These are phyloP conservation scores for Thymelicus sylvestris DNA, from an alignment of 2,888 invertebrate genomes.

Conservation along the genomic window DNA sequence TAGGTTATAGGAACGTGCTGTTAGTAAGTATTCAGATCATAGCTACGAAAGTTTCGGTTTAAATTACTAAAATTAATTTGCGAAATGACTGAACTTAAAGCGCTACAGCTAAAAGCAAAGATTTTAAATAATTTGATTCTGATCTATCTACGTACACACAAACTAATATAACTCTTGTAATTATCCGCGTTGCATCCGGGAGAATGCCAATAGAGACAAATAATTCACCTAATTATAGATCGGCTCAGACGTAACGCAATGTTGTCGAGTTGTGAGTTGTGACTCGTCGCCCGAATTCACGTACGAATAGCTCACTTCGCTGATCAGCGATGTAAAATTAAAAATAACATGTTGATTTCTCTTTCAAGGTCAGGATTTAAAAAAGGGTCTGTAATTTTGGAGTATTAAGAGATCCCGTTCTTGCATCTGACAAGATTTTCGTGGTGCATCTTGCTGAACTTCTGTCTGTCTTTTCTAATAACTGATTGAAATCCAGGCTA, in stretches of 20 bases:
- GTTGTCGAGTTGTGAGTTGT: conserved; percentile 47
- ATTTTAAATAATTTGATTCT: background rate
- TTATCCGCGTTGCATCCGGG: conserved; percentile 38
- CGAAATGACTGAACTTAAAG: too few species aligned
- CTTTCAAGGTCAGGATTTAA: background rate
- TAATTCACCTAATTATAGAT: conserved; percentile 33
- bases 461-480: too few species aligned
- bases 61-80: too few species aligned
- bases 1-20: too few species aligned
- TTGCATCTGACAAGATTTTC: too few species aligned
- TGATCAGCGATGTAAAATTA: conserved; percentile 17
- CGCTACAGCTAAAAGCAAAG: background rate
- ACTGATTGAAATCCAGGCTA: too few species aligned
- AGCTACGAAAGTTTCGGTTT: too few species aligned
- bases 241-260: conserved; percentile 39
- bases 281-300: conserved; percentile 41
- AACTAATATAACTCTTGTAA: conserved; percentile 1
- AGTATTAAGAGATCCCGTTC: too few species aligned
- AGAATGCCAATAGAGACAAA: conserved; percentile 35
- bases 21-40: too few species aligned
- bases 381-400: too few species aligned
- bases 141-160: background rate
- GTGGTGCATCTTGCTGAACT: too few species aligned
- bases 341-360: conserved; percentile 2
- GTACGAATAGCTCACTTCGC: conserved; percentile 10